Percentiles rank a stretch among this genome's conserved stretches.
phyloP scores from a whole-genome alignment of 1,140 invertebrate genomes.

The Tribolium castaneum region DNA sequence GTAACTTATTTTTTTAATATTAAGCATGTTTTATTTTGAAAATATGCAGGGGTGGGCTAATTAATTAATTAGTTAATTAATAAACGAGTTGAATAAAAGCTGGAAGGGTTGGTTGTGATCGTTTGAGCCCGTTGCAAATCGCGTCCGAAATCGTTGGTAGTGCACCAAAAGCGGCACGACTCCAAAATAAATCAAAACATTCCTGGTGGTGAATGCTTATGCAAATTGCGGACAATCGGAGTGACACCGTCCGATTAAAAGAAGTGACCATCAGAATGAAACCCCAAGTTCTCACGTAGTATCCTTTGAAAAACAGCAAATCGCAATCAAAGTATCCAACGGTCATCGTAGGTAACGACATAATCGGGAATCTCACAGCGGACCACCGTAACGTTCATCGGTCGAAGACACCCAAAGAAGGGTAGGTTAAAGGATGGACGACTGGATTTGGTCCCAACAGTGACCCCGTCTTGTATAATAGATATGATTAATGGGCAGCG shows the following conservation, averaged over 20 bases:
- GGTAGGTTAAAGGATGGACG: conserved; percentile 1
- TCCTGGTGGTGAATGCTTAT: conserved; percentile 52
- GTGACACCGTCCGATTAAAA: conserved; percentile 47
- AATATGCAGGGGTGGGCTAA: no score
- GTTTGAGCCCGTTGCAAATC: no score
- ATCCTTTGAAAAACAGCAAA: conserved; percentile 53
- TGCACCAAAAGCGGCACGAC: background rate
- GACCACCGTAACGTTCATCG: conserved; percentile 34
- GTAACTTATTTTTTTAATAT: no score
- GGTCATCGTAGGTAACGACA: conserved; percentile 60
- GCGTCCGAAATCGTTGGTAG: background rate
- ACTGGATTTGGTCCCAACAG: conserved; percentile 40
- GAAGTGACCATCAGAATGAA: conserved; percentile 49
- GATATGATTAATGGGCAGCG: conserved; percentile 61
- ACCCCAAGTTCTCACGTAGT: conserved; percentile 57
- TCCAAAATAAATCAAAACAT: conserved; percentile 57
- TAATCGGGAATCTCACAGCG: conserved; percentile 55
- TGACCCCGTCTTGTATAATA: conserved; percentile 59
- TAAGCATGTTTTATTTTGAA: no score
- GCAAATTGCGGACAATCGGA: conserved; percentile 53
- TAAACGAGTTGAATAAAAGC: no score
- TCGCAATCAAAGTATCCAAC: conserved; percentile 57
- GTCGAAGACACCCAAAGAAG: background rate
- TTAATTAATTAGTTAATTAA: no score
- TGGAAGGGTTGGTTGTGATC: no score